Base-by-base conservation (phyloP, 1,140 invertebrate species). In the roundworm (Caenorhabditis elegans) region DNA sequence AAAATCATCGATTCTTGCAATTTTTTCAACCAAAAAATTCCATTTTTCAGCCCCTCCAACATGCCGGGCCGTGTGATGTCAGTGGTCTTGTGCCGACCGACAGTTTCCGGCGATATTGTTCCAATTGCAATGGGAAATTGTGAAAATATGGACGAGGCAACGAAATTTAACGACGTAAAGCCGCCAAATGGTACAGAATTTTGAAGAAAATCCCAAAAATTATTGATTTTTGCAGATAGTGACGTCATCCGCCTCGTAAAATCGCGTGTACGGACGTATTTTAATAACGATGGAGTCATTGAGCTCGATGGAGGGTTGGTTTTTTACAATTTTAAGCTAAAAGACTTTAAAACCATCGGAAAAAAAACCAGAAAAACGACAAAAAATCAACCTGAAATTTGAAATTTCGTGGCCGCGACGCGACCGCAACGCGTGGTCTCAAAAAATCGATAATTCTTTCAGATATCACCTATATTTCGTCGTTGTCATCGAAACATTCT, bases 161-260 rank as follows among this genome's bases (percentile, higher is more conserved):
- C 60, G 6, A 39, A 39, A 34, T 39, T 19, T 22, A 70, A 22
- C 22, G 60, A 39, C 3, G 31, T 70, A 6, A 36, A 70, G n/a
- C 60, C 60, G 91, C 97, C 98, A 93, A 96, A 95, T 95, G 75
- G 4, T 39, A 13, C 5, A 43, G 39, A 43, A 43, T 43, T 43
- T 5, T 8, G 39, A 43, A 15, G 5, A 5, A 8, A 5, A 43
- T 43, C 15, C 39, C 39, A 43, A 15, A 43, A 24, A 39, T 13
- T 80, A 31, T 48, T 31, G 3, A 39, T 17, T 43, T 80, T 79
- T 24, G n/a, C 39, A 70, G n/a, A 36, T 17, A 48, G n/a, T 6
- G 48, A 79, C 26, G 48, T 51, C 28, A 79, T 43, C 10, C 26
- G 26, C 34, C 19, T 51, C 5, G 39, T 51, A 17, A 53, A 28